A percentile compares a stretch with the other conserved stretches of the same genome.
Conservation (phyloP, 2,888 invertebrate genomes). For the Galerucella calmariensis region DNA sequence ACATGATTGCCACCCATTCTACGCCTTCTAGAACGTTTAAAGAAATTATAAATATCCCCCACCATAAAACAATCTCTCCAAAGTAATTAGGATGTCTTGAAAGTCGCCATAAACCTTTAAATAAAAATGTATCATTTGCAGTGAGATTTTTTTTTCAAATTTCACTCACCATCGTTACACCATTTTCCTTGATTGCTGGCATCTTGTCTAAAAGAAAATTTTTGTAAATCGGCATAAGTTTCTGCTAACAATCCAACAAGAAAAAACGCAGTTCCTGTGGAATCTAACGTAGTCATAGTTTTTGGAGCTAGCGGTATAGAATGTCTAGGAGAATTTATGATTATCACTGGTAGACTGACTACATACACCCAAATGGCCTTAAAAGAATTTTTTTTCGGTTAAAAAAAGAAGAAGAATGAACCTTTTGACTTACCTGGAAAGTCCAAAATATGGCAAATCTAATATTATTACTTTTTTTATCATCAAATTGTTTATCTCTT, state of each 20-base stretch:
- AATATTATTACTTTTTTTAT: slow-evolving; percentile 85
- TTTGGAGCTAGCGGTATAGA: slow-evolving; percentile 80
- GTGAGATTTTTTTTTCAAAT: too few relatives aligned
- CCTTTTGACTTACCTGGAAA: slow-evolving; percentile 75
- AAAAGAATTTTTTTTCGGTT: slow-evolving; percentile 45
- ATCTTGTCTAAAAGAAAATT: slow-evolving; percentile 90
- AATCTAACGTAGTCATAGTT: slow-evolving; percentile 88
- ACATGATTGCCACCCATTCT: slow-evolving; percentile 88
- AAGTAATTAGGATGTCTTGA: slow-evolving; percentile 96
- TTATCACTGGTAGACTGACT: slow-evolving; percentile 91
- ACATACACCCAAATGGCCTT: slow-evolving; percentile 92
- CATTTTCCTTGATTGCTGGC: slow-evolving; percentile 90
- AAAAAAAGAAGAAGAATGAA: background rate
- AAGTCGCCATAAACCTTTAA: slow-evolving; percentile 75
- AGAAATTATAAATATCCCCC: slow-evolving; percentile 92
- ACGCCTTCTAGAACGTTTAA: slow-evolving; percentile 85
- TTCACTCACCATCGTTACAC: slow-evolving; percentile 85
- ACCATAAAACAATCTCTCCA: slow-evolving; percentile 93
- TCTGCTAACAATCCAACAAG: slow-evolving; percentile 87
- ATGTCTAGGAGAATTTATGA: slow-evolving; percentile 87
- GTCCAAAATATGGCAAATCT: slow-evolving; percentile 94
- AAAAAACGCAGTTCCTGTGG: slow-evolving; percentile 86
- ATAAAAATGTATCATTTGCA: too few relatives aligned
- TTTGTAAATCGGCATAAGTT: slow-evolving; percentile 92
- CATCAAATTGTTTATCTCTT: slow-evolving; percentile 90